Evolutionary conservation across 2,888 invertebrate species (phyloP), one percentile per base, ranked within the genome.

Genomic region (Sinhomidia bicolor): DNA sequence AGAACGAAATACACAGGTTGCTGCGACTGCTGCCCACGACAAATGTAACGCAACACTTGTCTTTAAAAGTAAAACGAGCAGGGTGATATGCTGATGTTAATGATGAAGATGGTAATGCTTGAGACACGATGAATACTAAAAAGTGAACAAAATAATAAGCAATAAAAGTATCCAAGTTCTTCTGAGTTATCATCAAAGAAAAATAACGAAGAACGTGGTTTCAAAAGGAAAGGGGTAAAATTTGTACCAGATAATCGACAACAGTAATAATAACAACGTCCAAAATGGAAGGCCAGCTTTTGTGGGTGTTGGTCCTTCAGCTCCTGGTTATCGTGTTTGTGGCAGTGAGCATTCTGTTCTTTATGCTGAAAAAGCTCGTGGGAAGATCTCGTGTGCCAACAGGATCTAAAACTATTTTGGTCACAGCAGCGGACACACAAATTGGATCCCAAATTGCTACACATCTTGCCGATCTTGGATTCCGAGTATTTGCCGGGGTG

Each of bases 401-500:
- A 41, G 91, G 90, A 54, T 90, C 91, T 17, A 91, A 91, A 78
- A 90, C 91, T 29, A 90, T 91, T 65, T 81, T 91, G 44, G 90
- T 91, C 41, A 91, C 91, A 68, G 91, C 91, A 12, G 91, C 91
- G 23, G 91, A 90, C 68, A 89, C 91, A 23, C 86, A 89, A 36
- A 91, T 91, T 76, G 91, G 91, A 14, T 80, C 89, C 57, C 91
- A 91, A 90, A 91, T 91, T 32, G 89, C 91, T 20, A 87, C 89
- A 12, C 91, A 91, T 84, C 84, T 91, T 32, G 91, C 90, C 7
- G 83, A 89, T 29, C 60, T 90, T 65, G 90, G 91, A 17, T 91
- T 91, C 76, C 89, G 91, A 20, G 91, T 91, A 2, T 91, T 91
- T 88, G 91, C 91, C 26, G 91, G 91, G 20, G 91, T 91, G n/a